A percentile compares a stretch with the other conserved stretches of the same genome.
Conservation (phyloP, 2,888 invertebrate species). For the Noctua janthe region DNA sequence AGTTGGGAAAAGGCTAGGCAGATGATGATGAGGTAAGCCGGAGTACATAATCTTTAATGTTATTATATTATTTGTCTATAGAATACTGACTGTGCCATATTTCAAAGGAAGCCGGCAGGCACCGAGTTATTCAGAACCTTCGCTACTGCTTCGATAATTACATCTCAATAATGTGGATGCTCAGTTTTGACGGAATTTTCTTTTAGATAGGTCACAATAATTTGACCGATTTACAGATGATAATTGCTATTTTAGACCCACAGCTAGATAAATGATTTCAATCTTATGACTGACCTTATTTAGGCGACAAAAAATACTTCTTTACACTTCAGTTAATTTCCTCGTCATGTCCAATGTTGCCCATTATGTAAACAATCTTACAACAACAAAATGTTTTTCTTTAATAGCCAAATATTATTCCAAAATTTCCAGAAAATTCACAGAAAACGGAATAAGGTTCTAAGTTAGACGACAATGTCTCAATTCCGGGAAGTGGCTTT, state of each 20-base stretch:
- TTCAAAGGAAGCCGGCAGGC: no score
- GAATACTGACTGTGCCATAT: no score
- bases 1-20: no score
- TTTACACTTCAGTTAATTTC: background rate
- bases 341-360: background rate
- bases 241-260: background rate
- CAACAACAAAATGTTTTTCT: constrained; percentile 9
- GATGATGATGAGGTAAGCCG: no score
- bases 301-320: background rate
- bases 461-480: constrained; percentile 7
- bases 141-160: background rate
- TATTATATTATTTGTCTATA: no score
- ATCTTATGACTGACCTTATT: background rate
- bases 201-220: background rate
- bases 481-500: constrained; percentile 13
- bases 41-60: no score
- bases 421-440: constrained; percentile 1
- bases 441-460: constrained; percentile 17
- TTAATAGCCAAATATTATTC: constrained; percentile 8
- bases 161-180: background rate
- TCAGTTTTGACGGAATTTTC: background rate
- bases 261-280: background rate
- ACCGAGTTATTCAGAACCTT: no score
- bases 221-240: background rate
- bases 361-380: background rate